Evolutionary conservation across 2,888 invertebrate species (phyloP), one percentile per base, ranked within the genome.

Genomic region (Epicampocera succincta): DNA sequence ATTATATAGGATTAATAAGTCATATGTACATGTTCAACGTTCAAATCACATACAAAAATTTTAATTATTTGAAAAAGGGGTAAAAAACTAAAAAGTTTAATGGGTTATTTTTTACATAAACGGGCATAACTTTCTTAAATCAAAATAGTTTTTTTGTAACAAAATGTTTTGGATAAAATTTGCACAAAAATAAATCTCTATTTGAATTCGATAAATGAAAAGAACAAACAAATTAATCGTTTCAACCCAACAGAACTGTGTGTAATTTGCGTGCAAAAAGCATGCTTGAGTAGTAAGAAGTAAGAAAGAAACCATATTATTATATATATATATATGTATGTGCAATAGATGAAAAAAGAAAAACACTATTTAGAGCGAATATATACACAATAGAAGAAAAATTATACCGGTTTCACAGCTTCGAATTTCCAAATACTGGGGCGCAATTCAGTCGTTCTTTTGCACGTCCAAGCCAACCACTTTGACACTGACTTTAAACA

Each of bases 221-320:
- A 48, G 8, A 65, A 29, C 33, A 74, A 48, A 65, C n/a, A 63
- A 44, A 44, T 33, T 15, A 69, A 69, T 48, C 1, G 50, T 21
- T 68, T 44, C 17, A 60, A 52, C 25, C 21, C 1, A 33, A 69
- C 29, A 48, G 17, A 66, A 52, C 1, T 19, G 25, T 52, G 78
- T 82, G 78, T 65, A 74, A 50, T 65, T 68, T 29, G 73, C 78
- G 78, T 82, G 82, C 78, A 78, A 46, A 65, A 82, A 78, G 82
- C 77, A 82, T 74, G 74, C 75, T 73, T 75, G 75, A 17, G 33
- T 52, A 42, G 44, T 46, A 61, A 54, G 33, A 61, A 25, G n/a
- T 8, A 44, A 63, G 8, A 29, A 15, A 12, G 42, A 5, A 21
- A 19, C 13, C 11, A 12, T 15, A 15, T n/a, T n/a, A n/a, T n/a